Conservation (phyloP, 2,113 vertebrate species). For the Misgurnus mizolepis region DNA sequence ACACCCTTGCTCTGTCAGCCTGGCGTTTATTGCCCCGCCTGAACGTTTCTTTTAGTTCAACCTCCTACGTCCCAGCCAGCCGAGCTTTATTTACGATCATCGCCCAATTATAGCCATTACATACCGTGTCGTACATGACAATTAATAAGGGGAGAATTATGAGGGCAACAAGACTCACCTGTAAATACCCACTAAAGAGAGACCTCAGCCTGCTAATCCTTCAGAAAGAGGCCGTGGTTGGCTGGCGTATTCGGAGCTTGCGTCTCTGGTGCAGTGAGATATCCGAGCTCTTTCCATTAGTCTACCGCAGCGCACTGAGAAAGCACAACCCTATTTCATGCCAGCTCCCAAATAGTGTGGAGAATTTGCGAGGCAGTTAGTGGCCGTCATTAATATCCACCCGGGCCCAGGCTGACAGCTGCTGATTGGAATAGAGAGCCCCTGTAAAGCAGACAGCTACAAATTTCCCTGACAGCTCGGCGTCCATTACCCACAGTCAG, state of each 20-base stretch:
- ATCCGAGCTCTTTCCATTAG: conserved; percentile 69
- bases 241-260: conserved; percentile 14
- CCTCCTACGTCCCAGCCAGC: conserved; percentile 59
- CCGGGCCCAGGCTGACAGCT: conserved; percentile 67
- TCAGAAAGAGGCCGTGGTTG: conserved; percentile 9
- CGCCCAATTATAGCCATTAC: conserved; percentile 56
- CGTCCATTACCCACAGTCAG: conserved; percentile 72
- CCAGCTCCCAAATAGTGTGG: conserved; percentile 71
- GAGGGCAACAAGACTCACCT: conserved; percentile 44
- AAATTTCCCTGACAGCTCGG: conserved; percentile 76
- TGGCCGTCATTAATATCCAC: conserved; percentile 75
- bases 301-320: conserved; percentile 62
- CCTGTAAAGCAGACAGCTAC: conserved; percentile 72
- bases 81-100: conserved; percentile 65
- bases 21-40: conserved; percentile 63
- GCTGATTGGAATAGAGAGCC: conserved; percentile 74
- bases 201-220: conserved; percentile 38
- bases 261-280: conserved; percentile 61
- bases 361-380: conserved; percentile 76
- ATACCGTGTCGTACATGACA: conserved; percentile 32
- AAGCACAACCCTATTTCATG: conserved; percentile 71
- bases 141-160: conserved; percentile 42
- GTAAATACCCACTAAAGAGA: conserved; percentile 44
- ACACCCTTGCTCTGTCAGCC: conserved; percentile 67
- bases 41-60: conserved; percentile 69